Evolutionary conservation across 2,797 vertebrate species (phyloP), one percentile per base, ranked within the genome.

Genomic region (Lacerta viridis): DNA sequence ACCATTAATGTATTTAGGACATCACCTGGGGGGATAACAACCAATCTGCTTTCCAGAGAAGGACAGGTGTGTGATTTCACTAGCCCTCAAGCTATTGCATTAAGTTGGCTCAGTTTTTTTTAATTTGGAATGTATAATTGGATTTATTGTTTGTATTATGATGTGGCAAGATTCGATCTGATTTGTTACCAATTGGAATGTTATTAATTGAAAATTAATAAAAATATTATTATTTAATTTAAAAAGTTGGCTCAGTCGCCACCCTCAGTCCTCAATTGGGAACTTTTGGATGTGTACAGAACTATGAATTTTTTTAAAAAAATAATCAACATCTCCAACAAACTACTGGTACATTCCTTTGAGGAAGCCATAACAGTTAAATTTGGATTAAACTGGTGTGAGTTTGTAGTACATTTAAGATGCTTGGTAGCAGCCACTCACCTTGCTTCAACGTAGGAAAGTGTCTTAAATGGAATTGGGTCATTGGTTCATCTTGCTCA

Each of bases 1-100:
- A 89, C 77, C 36, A 78, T 61, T 84, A 84, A 93, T 27, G 83
- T 87, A 83, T 87, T 92, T 89, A 84, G 72, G 85, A 80, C 78
- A 74, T 82, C 79, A 82, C 91, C 86, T 0, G 0, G 6, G 86
- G 55, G 74, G 20, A n/a, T 55, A 59, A 75, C 29, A 9, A 84
- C 33, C 1, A 7, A 87, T 29, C 69, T 85, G 90, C 79, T 68
- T 27, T 33, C 75, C 41, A 59, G 8, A 15, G 33, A 36, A 17
- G 9, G 87, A 39, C 50, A 69, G 2, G 0, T 39, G 59, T 61
- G 59, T 61, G 59, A 61, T 61, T 61, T 72, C 50, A 43, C 50
- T 33, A 74, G 25, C 3, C 3, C 50, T 59, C 18, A 13, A 50
- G 18, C 36, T 36, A 25, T 59, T 18, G 59, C 59, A 61, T 61